Conservation (phyloP, 2,113 vertebrate genomes). For the Crotalus horridus region DNA sequence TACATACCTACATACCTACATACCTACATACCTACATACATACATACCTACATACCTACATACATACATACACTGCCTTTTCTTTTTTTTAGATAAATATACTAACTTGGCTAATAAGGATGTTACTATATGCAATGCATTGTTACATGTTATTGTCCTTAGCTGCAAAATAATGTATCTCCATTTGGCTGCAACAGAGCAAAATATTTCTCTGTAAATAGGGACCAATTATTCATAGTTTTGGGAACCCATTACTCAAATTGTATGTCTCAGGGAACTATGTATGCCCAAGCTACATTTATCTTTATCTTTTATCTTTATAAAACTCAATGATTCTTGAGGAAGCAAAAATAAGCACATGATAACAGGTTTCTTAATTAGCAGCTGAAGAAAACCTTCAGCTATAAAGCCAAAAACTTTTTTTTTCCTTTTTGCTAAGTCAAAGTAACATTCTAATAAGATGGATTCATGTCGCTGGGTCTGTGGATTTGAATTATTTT, state of each 20-base stretch:
- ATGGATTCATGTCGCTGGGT: slow-evolving; percentile 4
- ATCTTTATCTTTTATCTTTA: background rate
- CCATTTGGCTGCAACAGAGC: background rate
- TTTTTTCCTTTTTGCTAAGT: slow-evolving; percentile 20
- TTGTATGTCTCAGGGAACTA: background rate
- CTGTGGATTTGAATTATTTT: background rate
- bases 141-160: background rate
- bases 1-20: too few species aligned
- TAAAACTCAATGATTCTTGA: slow-evolving; percentile 1
- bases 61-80: too few species aligned
- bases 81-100: background rate
- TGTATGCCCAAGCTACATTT: background rate
- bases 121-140: background rate
- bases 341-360: background rate
- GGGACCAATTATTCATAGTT: background rate
- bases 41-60: too few species aligned
- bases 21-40: too few species aligned
- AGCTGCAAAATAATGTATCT: background rate
- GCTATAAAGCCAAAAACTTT: background rate
- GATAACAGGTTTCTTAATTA: background rate
- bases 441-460: background rate
- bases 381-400: background rate
- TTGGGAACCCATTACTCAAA: slow-evolving; percentile 16
- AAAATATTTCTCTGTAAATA: background rate
- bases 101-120: background rate